phyloP scores from a whole-genome alignment of 2,113 vertebrate species.

The Oceanodroma tethys region DNA sequence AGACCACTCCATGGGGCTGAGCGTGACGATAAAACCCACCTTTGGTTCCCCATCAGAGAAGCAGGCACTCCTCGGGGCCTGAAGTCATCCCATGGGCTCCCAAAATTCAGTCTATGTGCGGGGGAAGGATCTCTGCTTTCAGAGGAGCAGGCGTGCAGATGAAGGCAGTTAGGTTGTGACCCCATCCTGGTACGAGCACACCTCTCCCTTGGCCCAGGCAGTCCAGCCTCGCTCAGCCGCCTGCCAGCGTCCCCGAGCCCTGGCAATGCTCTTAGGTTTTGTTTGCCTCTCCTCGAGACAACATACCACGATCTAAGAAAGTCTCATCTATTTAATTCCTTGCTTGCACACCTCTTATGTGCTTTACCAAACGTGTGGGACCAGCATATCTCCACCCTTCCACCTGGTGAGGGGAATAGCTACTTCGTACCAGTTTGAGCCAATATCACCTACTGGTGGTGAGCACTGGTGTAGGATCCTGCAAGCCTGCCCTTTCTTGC shows the following conservation, averaged over 20 bases:
- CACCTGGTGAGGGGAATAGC: background rate
- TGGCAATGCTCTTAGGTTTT: background rate
- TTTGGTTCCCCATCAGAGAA: background rate
- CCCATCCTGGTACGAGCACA: too few species aligned
- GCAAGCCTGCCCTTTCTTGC: background rate
- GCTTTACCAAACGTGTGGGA: background rate
- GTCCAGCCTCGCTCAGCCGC: accelerated
- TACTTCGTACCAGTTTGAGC: background rate
- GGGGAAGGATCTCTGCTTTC: background rate
- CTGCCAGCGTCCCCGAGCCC: background rate
- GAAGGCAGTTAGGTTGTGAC: background rate
- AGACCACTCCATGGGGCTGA: background rate
- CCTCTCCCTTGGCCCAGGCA: background rate
- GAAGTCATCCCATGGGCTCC: background rate
- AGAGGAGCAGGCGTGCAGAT: background rate
- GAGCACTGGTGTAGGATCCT: background rate
- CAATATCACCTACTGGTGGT: background rate
- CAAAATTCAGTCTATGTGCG: background rate
- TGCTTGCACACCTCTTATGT: background rate
- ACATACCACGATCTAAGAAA: accelerated
- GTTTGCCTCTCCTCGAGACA: background rate
- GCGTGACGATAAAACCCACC: background rate
- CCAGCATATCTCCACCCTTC: background rate
- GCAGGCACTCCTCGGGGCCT: background rate
- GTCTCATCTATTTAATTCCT: background rate